Percentiles rank a stretch among this genome's conserved stretches.
Evolutionary conservation across 2,797 vertebrate genomes (phyloP).

Genomic region (Petrocephalus schoutedeni): DNA sequence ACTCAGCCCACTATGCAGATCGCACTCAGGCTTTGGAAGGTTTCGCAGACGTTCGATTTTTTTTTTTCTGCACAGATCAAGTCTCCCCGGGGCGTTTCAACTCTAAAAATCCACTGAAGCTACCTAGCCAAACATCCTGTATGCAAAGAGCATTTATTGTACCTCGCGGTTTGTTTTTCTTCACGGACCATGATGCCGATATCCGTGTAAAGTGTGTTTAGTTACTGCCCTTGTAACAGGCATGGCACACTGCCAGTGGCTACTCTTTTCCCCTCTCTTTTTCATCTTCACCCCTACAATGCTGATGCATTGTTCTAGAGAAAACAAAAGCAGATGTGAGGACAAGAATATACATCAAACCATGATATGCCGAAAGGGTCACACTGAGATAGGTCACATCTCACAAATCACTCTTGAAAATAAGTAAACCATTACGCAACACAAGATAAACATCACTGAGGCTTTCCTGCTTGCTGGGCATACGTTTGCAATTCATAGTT

Average conservation of each 20-base stretch:
- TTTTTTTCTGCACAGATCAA: neutral
- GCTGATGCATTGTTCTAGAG: neutral
- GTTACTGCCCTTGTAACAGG: neutral
- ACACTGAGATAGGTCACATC: neutral
- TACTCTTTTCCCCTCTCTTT: neutral
- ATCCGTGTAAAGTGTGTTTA: neutral
- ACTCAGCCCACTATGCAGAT: neutral
- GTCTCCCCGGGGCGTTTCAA: neutral
- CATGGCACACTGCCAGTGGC: neutral
- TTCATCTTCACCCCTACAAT: neutral
- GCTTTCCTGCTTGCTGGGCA: neutral
- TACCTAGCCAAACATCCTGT: neutral
- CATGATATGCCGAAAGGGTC: neutral
- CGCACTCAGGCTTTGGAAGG: neutral
- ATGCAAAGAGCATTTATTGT: neutral
- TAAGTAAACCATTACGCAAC: neutral
- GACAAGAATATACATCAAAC: neutral
- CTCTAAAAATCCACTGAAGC: neutral
- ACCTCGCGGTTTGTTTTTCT: neutral
- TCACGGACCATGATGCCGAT: neutral
- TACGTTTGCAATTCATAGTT: neutral
- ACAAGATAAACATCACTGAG: neutral
- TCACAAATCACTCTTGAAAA: neutral
- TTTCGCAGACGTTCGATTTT: neutral
- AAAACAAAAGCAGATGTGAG: neutral